Evolutionary conservation across 2,888 invertebrate species (phyloP).

Genomic region (Noctua janthe): DNA sequence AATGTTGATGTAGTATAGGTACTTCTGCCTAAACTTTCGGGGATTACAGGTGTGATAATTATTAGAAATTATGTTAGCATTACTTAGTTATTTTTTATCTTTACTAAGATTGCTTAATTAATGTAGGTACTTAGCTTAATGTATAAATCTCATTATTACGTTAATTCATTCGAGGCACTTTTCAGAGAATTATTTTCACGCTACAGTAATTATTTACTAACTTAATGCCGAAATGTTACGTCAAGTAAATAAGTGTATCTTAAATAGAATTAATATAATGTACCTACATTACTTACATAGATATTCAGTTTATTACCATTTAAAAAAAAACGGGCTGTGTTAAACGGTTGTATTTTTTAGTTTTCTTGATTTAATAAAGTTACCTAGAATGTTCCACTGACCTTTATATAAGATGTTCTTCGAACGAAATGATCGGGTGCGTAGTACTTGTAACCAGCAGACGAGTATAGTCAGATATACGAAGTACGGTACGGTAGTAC

Average conservation of each 20-base stretch:
- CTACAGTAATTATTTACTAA: neutral
- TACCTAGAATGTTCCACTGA: no score
- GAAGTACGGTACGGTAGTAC: no score
- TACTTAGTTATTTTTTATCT: no score
- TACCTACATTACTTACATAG: neutral
- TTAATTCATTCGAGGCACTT: neutral
- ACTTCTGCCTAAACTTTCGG: neutral
- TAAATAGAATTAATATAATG: neutral
- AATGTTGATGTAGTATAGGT: neutral
- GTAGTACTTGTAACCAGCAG: no score
- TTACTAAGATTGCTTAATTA: neutral
- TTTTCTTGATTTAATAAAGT: neutral
- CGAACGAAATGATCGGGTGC: no score
- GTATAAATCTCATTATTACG: neutral
- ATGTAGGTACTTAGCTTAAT: neutral
- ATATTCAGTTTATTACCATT: neutral
- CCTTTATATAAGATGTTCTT: no score
- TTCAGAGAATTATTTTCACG: neutral
- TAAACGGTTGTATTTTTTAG: neutral
- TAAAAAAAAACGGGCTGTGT: neutral
- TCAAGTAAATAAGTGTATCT: neutral
- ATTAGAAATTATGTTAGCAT: neutral
- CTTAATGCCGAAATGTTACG: neutral
- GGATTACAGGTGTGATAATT: neutral
- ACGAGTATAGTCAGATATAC: neutral